phyloP scores from a whole-genome alignment of 1,140 invertebrate genomes.

The Oscheius sp. region DNA sequence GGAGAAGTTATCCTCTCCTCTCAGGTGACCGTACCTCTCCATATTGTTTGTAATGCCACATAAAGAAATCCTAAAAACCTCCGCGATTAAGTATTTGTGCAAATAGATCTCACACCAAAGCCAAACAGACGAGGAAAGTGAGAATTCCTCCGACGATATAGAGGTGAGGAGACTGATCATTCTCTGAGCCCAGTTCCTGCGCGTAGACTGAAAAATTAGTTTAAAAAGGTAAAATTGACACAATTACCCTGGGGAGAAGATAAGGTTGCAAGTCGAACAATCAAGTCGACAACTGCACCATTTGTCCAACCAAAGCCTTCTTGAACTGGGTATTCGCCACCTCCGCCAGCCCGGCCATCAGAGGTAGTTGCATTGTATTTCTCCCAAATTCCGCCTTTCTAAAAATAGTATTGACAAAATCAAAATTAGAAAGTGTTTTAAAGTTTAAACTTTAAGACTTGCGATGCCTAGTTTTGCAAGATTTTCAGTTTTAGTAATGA shows the following conservation, averaged over 20 bases:
- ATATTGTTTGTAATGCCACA: neutral
- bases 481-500: too few relatives aligned
- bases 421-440: neutral
- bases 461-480: neutral
- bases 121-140: neutral
- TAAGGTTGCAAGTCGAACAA: conserved; percentile 58
- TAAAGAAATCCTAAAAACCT: neutral
- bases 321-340: conserved; percentile 34
- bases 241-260: neutral
- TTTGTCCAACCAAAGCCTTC: conserved; percentile 90
- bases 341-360: conserved; percentile 9
- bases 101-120: neutral
- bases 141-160: neutral
- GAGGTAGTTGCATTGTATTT: conserved; percentile 25
- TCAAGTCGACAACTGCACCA: conserved; percentile 76
- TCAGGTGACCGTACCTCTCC: neutral
- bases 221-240: neutral
- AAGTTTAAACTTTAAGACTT: neutral
- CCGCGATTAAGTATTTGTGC: neutral
- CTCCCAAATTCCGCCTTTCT: conserved; percentile 28
- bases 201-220: neutral
- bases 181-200: neutral
- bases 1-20: neutral
- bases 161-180: neutral
- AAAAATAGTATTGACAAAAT: neutral